Conservation (phyloP, 2,113 vertebrate genomes). For the Oreochromis niloticus region DNA sequence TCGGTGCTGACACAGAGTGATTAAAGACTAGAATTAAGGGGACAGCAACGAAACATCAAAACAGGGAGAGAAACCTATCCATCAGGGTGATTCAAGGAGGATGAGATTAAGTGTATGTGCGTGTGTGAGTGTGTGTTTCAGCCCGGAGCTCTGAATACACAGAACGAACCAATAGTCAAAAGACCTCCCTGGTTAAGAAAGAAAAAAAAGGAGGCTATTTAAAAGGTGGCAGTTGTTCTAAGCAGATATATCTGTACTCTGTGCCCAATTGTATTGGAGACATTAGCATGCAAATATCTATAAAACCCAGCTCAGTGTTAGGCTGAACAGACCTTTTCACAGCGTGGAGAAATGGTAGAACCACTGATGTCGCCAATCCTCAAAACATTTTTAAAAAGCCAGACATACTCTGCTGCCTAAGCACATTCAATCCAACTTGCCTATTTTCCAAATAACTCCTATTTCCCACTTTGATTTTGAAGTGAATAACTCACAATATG, state of each 20-base stretch:
- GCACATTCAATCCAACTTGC: not conserved
- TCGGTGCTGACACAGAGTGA: constrained; percentile 45
- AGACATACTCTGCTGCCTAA: not conserved
- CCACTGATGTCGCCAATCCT: not conserved
- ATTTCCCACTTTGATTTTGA: not conserved
- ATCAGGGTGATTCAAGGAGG: constrained; percentile 51
- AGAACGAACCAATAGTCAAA: constrained; percentile 47
- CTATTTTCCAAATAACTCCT: not conserved
- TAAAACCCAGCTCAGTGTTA: constrained; percentile 37
- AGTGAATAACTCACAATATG: constrained; percentile 9
- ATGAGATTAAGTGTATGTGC: constrained; percentile 41
- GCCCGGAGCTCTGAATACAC: not conserved
- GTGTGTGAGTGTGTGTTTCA: constrained; percentile 22
- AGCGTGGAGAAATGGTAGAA: constrained; percentile 4
- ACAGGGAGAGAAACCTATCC: constrained; percentile 54
- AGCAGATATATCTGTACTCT: constrained; percentile 51
- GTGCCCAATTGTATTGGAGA: constrained; percentile 26
- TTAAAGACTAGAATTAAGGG: constrained; percentile 64
- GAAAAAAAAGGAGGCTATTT: constrained; percentile 15
- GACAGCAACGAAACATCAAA: constrained; percentile 54
- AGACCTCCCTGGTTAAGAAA: constrained; percentile 50
- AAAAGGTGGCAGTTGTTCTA: constrained; percentile 48
- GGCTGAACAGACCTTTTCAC: constrained; percentile 38
- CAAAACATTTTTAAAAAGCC: not conserved
- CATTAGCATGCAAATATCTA: constrained; percentile 69